Evolutionary conservation across 2,797 vertebrate species (phyloP), one percentile per base, ranked within the genome.

Genomic region (Gobionotothen gibberifrons): DNA sequence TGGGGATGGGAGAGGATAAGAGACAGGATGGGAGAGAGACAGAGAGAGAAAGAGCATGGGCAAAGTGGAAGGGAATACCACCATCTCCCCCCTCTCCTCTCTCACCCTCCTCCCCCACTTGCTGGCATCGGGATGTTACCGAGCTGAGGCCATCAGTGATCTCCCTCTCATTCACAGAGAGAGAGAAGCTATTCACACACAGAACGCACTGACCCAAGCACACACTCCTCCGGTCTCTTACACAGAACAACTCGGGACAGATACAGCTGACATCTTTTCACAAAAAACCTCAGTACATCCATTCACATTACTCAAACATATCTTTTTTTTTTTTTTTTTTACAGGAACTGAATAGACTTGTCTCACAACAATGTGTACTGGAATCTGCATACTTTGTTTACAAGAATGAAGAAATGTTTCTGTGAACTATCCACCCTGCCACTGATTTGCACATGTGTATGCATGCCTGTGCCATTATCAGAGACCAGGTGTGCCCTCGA

Each of bases 121-220:
- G 53, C 72, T 79, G 77, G 83, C 75, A 79, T 67, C 43, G 52
- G 39, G 48, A 84, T 81, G 72, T 69, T 78, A 68, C 70, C 19
- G 21, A 79, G 75, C 43, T 60, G 43, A 53, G 59, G 59, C 42
- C 73, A 80, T 62, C 74, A 29, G 67, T 82, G 84, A 85, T 87
- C 73, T 88, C 78, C 61, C 70, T 76, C 79, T 76, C 72, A 85
- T 90, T 89, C 81, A 86, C 56, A 72, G 76, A 60, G 3, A 72
- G 39, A 73, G 32, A 21, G 39, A 58, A 47, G 55, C 63, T 62
- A 83, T 85, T 85, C 74, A 84, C 46, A 78, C 64, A 70, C 47
- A 69, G 67, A 74, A 29, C 74, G 56, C 70, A 62, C 44, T 58
- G 72, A 77, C 69, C 82, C 70, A 76, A 68, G 71, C 74, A 26